These are phyloP conservation scores for Hormaphis cornu DNA, from an alignment of 1,140 invertebrate genomes.

Conservation along the genomic window DNA sequence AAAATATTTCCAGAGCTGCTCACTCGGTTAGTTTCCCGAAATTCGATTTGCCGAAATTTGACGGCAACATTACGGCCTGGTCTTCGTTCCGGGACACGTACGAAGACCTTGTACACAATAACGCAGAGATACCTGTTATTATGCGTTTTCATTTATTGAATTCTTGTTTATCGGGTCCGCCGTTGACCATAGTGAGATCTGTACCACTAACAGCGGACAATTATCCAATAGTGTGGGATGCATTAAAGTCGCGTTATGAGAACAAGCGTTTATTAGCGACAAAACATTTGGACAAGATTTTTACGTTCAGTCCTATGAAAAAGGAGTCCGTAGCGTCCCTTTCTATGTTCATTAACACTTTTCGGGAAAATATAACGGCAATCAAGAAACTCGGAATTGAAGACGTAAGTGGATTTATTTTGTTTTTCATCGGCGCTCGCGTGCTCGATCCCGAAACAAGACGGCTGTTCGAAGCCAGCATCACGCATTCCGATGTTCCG, in stretches of 20 bases:
- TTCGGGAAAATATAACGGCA: slow-evolving; percentile 1
- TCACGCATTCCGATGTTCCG: not conserved
- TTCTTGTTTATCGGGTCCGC: not conserved
- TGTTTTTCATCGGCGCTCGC: not conserved
- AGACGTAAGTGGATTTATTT: not conserved
- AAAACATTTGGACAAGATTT: not conserved
- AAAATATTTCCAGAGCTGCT: too few species aligned
- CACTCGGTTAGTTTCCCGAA: not conserved
- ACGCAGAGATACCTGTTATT: not conserved
- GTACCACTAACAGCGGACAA: not conserved
- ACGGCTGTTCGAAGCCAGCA: not conserved
- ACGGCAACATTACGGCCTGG: not conserved
- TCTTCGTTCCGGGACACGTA: not conserved
- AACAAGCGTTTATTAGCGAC: not conserved
- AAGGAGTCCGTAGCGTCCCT: not conserved
- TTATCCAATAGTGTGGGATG: not conserved
- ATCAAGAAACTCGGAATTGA: not conserved
- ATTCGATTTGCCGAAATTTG: not conserved
- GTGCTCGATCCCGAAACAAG: not conserved
- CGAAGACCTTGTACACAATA: not conserved
- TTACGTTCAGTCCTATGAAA: not conserved
- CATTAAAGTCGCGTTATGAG: not conserved
- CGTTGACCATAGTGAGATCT: not conserved
- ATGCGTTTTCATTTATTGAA: not conserved
- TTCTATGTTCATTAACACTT: not conserved